These are phyloP conservation scores for Mimumesa dahlbomi DNA, from an alignment of 2,888 invertebrate genomes.

Conservation along the genomic window DNA sequence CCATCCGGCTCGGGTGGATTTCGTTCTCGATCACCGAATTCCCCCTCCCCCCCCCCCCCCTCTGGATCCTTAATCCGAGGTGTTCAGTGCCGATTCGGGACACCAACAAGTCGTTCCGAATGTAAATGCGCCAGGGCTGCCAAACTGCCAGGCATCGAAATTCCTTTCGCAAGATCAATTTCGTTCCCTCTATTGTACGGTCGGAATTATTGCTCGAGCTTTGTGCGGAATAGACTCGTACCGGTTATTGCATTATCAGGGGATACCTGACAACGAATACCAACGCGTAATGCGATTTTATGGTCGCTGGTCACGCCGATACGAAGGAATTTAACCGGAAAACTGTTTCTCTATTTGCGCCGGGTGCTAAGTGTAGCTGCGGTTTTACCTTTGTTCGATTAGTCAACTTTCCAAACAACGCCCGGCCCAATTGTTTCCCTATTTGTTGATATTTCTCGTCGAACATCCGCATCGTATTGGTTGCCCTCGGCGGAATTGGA, in stretches of 20 bases:
- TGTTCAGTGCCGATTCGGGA: conserved; percentile 17
- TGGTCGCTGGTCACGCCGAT: conserved; percentile 2
- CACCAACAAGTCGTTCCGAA: conserved; percentile 13
- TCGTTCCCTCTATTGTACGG: conserved; percentile 4
- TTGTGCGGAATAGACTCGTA: background rate
- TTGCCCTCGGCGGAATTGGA: too few species aligned
- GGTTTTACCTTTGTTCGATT: too few species aligned
- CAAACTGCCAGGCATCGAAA: conserved; percentile 14
- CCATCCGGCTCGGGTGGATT: conserved; percentile 16
- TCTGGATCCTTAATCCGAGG: conserved; percentile 30
- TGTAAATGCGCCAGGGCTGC: conserved; percentile 19
- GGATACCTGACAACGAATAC: conserved; percentile 8
- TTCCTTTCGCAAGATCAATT: conserved; percentile 33
- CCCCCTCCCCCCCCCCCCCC: too few species aligned
- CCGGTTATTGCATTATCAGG: conserved; percentile 20
- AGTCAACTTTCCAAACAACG: too few species aligned
- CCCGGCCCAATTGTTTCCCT: too few species aligned
- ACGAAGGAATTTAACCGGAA: too few species aligned
- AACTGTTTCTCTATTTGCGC: too few species aligned
- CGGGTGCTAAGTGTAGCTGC: too few species aligned
- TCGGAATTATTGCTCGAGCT: conserved; percentile 11
- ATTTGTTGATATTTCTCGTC: too few species aligned
- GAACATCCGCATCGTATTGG: too few species aligned
- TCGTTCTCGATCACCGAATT: background rate
- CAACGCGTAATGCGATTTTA: conserved; percentile 39